These are phyloP conservation scores for Natator depressus DNA, from an alignment of 2,113 vertebrate genomes.

Conservation along the genomic window DNA sequence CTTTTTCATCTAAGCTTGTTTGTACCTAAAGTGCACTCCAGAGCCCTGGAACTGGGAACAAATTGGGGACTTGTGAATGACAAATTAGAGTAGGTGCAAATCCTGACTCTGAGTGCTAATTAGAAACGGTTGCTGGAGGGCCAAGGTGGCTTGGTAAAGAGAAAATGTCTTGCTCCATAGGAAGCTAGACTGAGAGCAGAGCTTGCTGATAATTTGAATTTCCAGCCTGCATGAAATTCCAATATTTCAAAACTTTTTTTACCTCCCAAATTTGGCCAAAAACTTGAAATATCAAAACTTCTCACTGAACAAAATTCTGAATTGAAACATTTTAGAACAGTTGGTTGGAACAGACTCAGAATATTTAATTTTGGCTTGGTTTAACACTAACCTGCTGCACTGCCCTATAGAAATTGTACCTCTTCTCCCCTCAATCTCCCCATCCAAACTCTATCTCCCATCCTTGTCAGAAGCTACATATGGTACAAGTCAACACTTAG, in stretches of 20 bases:
- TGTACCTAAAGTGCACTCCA: neutral
- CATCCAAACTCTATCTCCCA: neutral
- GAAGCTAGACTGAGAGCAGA: neutral
- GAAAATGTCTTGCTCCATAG: neutral
- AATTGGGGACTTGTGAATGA: neutral
- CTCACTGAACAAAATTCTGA: neutral
- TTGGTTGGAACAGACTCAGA: neutral
- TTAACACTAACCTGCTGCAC: neutral
- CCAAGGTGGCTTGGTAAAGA: neutral
- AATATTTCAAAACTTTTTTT: neutral
- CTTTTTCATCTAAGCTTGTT: accelerated
- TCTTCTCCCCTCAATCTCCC: neutral
- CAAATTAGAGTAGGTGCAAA: neutral
- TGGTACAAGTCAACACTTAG: neutral
- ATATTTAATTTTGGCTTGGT: neutral
- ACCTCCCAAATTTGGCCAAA: neutral
- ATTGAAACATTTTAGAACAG: neutral
- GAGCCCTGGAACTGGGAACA: neutral
- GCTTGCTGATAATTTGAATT: neutral
- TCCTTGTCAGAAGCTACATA: neutral
- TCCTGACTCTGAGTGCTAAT: neutral
- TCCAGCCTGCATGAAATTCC: neutral
- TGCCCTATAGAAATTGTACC: neutral
- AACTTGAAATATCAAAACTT: neutral
- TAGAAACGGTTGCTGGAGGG: neutral